Base-by-base conservation (phyloP, 2,888 invertebrate genomes). In the Eristalis pertinax region DNA sequence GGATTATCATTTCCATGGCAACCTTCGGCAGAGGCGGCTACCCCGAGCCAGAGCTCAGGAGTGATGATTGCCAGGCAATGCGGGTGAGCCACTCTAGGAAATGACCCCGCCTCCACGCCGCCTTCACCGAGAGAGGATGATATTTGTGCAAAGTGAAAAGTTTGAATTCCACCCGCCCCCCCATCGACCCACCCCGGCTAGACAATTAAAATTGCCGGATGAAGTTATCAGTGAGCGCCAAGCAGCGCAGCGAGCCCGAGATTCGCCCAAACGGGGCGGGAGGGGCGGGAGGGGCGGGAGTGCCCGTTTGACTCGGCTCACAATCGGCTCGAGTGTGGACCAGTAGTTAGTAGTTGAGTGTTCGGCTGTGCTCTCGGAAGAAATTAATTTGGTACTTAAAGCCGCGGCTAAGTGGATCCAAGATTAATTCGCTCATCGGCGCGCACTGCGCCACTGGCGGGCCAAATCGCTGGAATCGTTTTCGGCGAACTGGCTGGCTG, bases 311-410 rank as follows among this genome's bases (percentile, higher is more conserved):
- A 8, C 19, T 19, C 50, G 5, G 50, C 50, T 19, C 50, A 19
- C 32, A 50, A 50, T 50, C 50, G 50, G 19, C n/a, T 50, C 50
- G 19, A 50, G 50, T 50, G 50, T 19, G 35, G 58, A 41, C 56
- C 63, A 76, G 69, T 56, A 11, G 60, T 41, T 73, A 73, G 77
- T 69, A 86, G 82, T 83, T 86, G 78, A 86, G 86, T 67, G 78
- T 83, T 83, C 70, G 74, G 56, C 50, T 19, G 50, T 50, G 50
- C 50, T 50, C 70, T 83, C 56, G 86, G 86, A 82, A 74, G 86
- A 86, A 78, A 86, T 86, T 86, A 86, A 83, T 86, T 86, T 86
- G 86, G 83, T 83, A 86, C 86, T 86, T 86, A 86, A 83, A 79
- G 86, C 86, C 74, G 19, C 70, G 64, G 83, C 74, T 83, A 86